phyloP scores from a whole-genome alignment of 2,888 invertebrate genomes.

The Pyrrhia umbra region DNA sequence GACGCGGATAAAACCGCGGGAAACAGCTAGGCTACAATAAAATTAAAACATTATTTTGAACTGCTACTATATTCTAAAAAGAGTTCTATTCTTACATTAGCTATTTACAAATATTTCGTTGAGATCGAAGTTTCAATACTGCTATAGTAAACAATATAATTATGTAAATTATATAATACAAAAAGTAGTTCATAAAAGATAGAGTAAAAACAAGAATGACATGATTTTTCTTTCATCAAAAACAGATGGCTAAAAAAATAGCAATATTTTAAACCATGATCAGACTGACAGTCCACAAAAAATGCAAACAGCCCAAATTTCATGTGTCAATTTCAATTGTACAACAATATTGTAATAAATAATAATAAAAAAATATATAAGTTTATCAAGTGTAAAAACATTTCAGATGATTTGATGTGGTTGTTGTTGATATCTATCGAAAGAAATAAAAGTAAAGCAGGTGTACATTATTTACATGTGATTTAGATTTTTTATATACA shows the following conservation, averaged over 20 bases:
- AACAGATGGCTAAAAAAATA: not conserved
- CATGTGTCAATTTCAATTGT: too few relatives aligned
- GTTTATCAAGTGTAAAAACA: too few relatives aligned
- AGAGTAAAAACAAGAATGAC: not conserved
- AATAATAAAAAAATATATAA: too few relatives aligned
- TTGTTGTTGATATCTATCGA: too few relatives aligned
- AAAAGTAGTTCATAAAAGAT: not conserved
- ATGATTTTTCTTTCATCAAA: not conserved
- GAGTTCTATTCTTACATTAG: constrained; percentile 9
- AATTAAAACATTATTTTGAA: constrained; percentile 7
- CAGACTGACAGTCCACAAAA: not conserved
- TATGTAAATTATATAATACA: too few relatives aligned
- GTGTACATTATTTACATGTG: too few relatives aligned
- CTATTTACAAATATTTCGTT: constrained; percentile 26
- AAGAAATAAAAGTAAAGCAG: too few relatives aligned
- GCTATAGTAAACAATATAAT: not conserved
- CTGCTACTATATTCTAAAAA: constrained; percentile 16
- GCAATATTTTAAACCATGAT: not conserved
- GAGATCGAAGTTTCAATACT: constrained; percentile 50
- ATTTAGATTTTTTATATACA: too few relatives aligned
- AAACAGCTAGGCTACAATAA: not conserved
- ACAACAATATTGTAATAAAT: not conserved
- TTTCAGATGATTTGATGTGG: too few relatives aligned
- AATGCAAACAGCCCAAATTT: too few relatives aligned
- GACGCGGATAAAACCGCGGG: too few relatives aligned